Percentiles rank a stretch among this genome's conserved stretches.
Evolutionary conservation across 2,113 vertebrate genomes (phyloP).

Genomic region (Pitta sordida): DNA sequence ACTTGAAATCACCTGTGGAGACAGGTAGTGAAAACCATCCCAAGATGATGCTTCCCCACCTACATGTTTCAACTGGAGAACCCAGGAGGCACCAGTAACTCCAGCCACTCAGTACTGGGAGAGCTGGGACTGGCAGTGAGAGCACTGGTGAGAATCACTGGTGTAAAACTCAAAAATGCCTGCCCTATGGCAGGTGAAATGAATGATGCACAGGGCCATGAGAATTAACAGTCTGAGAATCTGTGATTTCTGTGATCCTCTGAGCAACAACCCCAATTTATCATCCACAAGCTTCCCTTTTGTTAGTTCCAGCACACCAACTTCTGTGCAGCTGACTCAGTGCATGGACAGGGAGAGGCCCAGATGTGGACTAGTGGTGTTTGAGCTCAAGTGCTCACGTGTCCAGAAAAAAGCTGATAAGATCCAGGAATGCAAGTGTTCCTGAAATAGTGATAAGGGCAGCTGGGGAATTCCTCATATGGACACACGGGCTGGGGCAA

Average conservation of each 20-base stretch:
- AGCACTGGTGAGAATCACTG: background rate
- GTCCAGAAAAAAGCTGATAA: conserved; percentile 22
- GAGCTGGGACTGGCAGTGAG: background rate
- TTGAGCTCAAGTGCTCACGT: background rate
- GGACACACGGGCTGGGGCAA: background rate
- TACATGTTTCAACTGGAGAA: background rate
- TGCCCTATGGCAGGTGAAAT: background rate
- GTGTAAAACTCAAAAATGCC: background rate
- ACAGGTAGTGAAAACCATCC: background rate
- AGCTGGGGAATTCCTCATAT: conserved; percentile 50
- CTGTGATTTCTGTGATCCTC: background rate
- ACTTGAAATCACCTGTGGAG: background rate
- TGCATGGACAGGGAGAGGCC: background rate
- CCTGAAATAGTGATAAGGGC: conserved; percentile 51
- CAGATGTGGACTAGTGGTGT: conserved; percentile 29
- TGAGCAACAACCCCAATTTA: background rate
- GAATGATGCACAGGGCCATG: background rate
- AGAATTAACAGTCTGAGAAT: background rate
- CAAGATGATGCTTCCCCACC: background rate
- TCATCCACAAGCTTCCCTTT: background rate
- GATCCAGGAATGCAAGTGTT: conserved; percentile 44
- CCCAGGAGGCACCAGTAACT: background rate
- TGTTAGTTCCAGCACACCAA: background rate
- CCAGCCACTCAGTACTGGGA: background rate
- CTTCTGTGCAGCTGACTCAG: background rate